Base-by-base conservation (phyloP, 2,888 invertebrate species). In the Heliconius cydno region DNA sequence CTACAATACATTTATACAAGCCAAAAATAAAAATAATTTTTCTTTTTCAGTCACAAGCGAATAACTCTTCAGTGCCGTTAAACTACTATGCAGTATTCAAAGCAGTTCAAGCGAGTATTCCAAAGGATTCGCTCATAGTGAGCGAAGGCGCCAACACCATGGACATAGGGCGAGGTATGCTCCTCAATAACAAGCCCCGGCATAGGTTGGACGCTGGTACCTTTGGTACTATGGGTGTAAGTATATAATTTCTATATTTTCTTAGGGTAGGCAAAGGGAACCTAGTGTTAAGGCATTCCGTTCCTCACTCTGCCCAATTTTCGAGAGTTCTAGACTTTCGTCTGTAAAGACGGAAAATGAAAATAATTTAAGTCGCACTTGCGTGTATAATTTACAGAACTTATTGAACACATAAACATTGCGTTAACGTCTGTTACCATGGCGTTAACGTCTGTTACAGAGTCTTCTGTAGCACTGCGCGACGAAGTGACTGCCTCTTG, bases 61-160 rank as follows among this genome's bases (percentile, higher is more conserved):
- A 95, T 85, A 97, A 98, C 88, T 96, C 94, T 65, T 92, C 96
- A 0, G 93, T 96, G 0, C 99, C 99, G 0, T 94, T 99, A 46
- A 99, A 99, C 93, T 99, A 99, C 92, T 99, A 98, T 89, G 97
- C 98, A 0, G 98, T 98, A 6, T 98, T 99, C 90, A 97, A 97
- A 90, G 96, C 97, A 83, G 96, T 99, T 73, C 97, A 97, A 86
- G 96, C 96, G 71, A 91, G 95, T 78, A 96, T 98, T 80, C 98
- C 98, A 0, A 95, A 96, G 88, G 97, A 99, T 92, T 97, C 97
- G 9, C 96, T 99, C 25, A 98, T 99, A 81, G 98, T 99, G 46
- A 99, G 98, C 88, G 99, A 99, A 93, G 99, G 99, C 34, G 99
- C 99, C 60, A 99, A 99, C 91, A 99, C 99, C 0, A 99, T 99